Conservation (phyloP, 2,113 vertebrate species). For the Fregata magnificens region DNA sequence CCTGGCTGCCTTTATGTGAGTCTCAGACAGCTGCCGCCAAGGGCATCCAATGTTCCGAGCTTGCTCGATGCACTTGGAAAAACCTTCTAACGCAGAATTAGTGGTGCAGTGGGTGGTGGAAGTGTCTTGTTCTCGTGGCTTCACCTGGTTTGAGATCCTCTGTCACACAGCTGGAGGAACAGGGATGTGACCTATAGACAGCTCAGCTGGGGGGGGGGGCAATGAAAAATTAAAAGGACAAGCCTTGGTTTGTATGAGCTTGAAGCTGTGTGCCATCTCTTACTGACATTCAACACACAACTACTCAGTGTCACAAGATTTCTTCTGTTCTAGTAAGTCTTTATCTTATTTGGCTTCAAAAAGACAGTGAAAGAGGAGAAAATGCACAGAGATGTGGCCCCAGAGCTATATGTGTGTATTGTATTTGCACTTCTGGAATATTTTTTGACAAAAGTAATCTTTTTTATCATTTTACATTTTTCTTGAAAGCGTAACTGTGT, state of each 20-base stretch:
- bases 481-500: not conserved
- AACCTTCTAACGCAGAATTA: not conserved
- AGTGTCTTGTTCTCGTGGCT: not conserved
- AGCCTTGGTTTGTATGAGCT: not conserved
- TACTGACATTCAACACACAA: not conserved
- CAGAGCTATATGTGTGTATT: not conserved
- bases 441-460: not conserved
- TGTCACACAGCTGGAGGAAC: not conserved
- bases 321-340: not conserved
- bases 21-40: accelerated
- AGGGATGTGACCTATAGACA: not conserved
- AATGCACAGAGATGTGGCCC: not conserved
- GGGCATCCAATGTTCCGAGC: accelerated
- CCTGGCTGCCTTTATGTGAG: not conserved
- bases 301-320: not conserved
- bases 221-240: not conserved
- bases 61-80: not conserved
- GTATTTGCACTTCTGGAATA: not conserved
- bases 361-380: not conserved
- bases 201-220: not conserved
- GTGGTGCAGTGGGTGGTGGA: not conserved
- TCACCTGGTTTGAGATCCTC: not conserved
- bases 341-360: not conserved
- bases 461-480: not conserved
- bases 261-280: not conserved